phyloP scores from a whole-genome alignment of 2,797 vertebrate species.

The Lerista edwardsae region DNA sequence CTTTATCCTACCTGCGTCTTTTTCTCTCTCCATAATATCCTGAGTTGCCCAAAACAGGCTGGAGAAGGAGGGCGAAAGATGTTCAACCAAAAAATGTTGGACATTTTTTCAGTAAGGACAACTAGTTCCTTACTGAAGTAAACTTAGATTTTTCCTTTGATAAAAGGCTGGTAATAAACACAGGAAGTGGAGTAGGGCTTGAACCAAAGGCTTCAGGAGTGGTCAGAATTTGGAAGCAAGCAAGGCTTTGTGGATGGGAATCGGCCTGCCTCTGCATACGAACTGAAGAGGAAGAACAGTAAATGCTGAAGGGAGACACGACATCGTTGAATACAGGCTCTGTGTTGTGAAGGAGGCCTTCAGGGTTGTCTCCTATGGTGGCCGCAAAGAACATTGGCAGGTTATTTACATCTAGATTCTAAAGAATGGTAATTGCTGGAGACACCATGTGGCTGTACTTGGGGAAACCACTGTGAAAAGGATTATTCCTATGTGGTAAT shows the following conservation, averaged over 20 bases:
- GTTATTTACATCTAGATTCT: background rate
- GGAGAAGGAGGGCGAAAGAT: too few relatives aligned
- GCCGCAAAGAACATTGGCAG: background rate
- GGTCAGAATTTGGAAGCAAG: background rate
- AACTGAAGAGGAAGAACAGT: background rate
- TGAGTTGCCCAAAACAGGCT: too few relatives aligned
- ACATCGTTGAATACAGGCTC: background rate
- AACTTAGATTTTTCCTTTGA: too few relatives aligned
- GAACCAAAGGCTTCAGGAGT: background rate
- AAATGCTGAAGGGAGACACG: background rate
- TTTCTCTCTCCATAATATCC: too few relatives aligned
- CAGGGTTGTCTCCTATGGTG: too few relatives aligned
- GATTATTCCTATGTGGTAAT: background rate
- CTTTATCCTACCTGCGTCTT: too few relatives aligned
- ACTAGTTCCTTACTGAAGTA: too few relatives aligned
- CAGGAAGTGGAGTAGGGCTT: background rate
- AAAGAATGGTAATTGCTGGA: background rate
- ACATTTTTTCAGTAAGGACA: too few relatives aligned
- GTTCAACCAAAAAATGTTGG: too few relatives aligned
- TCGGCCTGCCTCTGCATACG: background rate
- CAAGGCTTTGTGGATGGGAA: background rate
- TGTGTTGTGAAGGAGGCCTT: background rate
- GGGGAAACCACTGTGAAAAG: rapidly evolving
- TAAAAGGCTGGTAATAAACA: background rate
- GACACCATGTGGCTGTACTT: background rate